Evolutionary conservation across 2,888 invertebrate species (phyloP), one percentile per base, ranked within the genome.

Genomic region (Rhimphoctona megacephalus): DNA sequence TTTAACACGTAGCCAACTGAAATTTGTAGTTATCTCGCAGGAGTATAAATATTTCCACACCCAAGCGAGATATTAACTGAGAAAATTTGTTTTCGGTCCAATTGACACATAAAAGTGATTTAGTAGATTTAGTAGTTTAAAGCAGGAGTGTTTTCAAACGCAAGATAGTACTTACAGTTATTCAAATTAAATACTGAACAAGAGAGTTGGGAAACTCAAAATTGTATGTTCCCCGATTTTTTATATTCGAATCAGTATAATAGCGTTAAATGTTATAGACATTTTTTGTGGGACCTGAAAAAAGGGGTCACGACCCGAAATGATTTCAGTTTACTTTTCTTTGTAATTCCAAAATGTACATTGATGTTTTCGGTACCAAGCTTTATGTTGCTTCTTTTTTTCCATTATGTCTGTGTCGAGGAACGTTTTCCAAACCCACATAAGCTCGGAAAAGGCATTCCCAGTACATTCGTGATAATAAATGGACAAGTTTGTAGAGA

Each of bases 1-100:
- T 84, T 81, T 67, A 86, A 61, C 57, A 36, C 81, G 67, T 66
- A 66, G 19, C 39, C 67, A 79, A 81, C 61, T 17, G 36, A 73
- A 72, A 85, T 70, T 70, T 66, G 69, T 61, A 54, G 39, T 39
- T 14, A n/a, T 25, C 64, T 30, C 61, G 14, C 30, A 43, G 17
- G 25, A 22, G 61, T 3, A 30, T 61, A 43, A 61, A 30, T 64
- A 57, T 57, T 54, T 36, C 11, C 19, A 57, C 46, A 22, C 25
- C 25, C 57, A 22, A 39, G 54, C 39, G 22, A 57, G 19, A 25
- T 70, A 46, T 43, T 43, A 25, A 54, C 72, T 30, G 17, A 74
- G 33, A 57, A 39, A 57, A 33, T 74, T 57, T 57, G 25, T 25
- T 30, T 25, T 6, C 25, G 57, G 8, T 11, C 14, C 6, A 43